Conservation (phyloP, 2,888 invertebrate genomes). For the Meiosimyza platycephala region DNA sequence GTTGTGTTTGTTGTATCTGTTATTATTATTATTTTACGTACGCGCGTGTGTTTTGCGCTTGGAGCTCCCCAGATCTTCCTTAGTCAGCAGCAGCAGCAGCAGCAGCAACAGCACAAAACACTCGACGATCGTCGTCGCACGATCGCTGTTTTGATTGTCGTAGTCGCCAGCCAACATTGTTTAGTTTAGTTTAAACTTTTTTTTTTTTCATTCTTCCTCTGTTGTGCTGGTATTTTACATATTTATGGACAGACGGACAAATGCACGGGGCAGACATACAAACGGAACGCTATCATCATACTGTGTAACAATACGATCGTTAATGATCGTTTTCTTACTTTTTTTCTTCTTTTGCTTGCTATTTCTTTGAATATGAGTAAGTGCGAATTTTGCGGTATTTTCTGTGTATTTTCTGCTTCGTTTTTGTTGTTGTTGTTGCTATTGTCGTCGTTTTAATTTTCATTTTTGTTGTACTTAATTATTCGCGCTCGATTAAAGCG, state of each 20-base stretch:
- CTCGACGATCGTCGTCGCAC: conserved; percentile 9
- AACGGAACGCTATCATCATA: conserved; percentile 10
- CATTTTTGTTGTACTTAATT: conserved; percentile 18
- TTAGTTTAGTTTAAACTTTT: conserved; percentile 45
- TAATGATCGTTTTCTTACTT: conserved; percentile 20
- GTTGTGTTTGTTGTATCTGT: conserved; percentile 25
- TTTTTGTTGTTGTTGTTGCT: conserved; percentile 35
- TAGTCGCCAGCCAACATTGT: conserved; percentile 14
- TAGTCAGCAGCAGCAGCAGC: conserved; percentile 58
- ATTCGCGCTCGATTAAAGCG: conserved; percentile 8
- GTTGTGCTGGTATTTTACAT: neutral
- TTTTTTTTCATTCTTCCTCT: conserved; percentile 54
- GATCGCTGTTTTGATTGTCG: conserved; percentile 40
- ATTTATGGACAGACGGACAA: neutral
- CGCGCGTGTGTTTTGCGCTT: conserved; percentile 28
- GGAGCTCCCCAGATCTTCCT: conserved; percentile 66
- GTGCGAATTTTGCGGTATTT: conserved; percentile 55
- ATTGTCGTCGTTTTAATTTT: conserved; percentile 29
- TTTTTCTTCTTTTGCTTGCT: conserved; percentile 36
- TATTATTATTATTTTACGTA: conserved; percentile 38
- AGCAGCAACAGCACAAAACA: conserved; percentile 32
- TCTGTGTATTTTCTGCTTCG: conserved; percentile 38
- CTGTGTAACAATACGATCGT: neutral
- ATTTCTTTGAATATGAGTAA: conserved; percentile 48
- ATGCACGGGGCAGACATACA: neutral